These are phyloP conservation scores for Microctenopoma stevenorrisi DNA, from an alignment of 2,797 vertebrate species.

Conservation along the genomic window DNA sequence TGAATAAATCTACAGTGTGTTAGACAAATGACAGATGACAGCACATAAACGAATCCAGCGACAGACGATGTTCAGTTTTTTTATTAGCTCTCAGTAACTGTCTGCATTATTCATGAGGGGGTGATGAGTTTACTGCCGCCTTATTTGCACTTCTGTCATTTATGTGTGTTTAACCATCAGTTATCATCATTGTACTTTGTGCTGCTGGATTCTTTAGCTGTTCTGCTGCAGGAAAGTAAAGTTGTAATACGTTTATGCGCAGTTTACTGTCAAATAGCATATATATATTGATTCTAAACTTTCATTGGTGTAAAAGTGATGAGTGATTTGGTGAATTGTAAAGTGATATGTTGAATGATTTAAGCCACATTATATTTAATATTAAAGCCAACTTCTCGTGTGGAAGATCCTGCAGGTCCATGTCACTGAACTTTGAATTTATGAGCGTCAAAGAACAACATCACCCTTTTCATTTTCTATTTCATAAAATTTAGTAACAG, in stretches of 20 bases:
- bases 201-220: conserved; percentile 35
- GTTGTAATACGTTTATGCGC: conserved; percentile 17
- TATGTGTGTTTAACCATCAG: conserved; percentile 36
- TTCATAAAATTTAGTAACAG: no score
- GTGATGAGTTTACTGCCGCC: conserved; percentile 41
- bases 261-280: conserved; percentile 11
- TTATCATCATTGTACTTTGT: conserved; percentile 39
- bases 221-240: conserved; percentile 1
- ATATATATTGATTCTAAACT: background rate
- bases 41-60: conserved; percentile 29
- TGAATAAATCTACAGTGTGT: conserved; percentile 26
- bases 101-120: conserved; percentile 33
- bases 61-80: conserved; percentile 14
- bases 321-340: background rate
- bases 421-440: no score
- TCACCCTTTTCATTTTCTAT: no score
- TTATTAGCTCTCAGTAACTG: conserved; percentile 14
- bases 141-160: conserved; percentile 38
- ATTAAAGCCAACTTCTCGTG: no score
- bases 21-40: conserved; percentile 20
- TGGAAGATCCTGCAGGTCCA: no score
- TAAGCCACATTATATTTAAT: no score
- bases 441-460: no score
- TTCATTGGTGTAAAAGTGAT: background rate
- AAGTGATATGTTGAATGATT: no score